Conservation (phyloP, 2,113 vertebrate species). For the Pycnonotus jocosus region DNA sequence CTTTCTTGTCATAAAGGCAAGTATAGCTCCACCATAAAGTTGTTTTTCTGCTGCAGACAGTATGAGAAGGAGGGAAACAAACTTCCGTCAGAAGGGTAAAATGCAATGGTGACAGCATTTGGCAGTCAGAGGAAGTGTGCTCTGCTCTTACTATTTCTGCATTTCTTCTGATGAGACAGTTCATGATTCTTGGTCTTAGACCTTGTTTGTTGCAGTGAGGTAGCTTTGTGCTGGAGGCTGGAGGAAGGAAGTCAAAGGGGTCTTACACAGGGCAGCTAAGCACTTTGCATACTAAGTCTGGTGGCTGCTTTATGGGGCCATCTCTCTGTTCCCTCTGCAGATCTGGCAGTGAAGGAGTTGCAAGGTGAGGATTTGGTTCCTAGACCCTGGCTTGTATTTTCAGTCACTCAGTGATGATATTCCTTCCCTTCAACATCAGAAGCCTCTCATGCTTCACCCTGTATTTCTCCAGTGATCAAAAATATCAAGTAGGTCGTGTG, state of each 20-base stretch:
- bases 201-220: background rate
- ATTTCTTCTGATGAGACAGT: background rate
- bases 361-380: constrained; percentile 40
- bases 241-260: background rate
- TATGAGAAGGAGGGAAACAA: background rate
- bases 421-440: background rate
- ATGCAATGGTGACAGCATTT: background rate
- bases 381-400: background rate
- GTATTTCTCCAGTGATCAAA: background rate
- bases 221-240: background rate
- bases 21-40: background rate
- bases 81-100: background rate
- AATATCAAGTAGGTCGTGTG: background rate
- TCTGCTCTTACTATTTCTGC: background rate
- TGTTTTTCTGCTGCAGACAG: background rate
- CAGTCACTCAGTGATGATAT: background rate
- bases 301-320: background rate
- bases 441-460: background rate
- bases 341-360: constrained; percentile 42
- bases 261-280: background rate
- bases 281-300: background rate
- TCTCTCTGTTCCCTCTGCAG: constrained; percentile 39
- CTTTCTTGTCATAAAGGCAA: background rate
- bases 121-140: background rate
- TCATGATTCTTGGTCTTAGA: background rate